phyloP scores from a whole-genome alignment of 1,140 invertebrate species.

The Chymomyza costata region DNA sequence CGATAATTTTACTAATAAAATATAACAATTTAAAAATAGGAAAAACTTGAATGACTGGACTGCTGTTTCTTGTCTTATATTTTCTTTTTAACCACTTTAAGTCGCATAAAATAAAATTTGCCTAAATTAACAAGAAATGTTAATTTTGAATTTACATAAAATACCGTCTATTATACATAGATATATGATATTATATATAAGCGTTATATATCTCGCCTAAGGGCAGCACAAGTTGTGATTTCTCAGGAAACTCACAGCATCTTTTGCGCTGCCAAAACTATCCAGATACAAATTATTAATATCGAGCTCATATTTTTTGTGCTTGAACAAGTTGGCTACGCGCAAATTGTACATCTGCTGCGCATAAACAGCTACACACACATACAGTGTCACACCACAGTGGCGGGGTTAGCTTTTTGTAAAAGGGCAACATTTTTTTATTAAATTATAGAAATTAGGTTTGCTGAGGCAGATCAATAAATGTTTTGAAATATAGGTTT shows the following conservation, averaged over 20 bases:
- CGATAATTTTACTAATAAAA: too few relatives aligned
- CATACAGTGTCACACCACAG: slow-evolving; percentile 17
- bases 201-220: slow-evolving; percentile 33
- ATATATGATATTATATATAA: slow-evolving; percentile 20
- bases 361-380: slow-evolving; percentile 48
- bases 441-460: too few relatives aligned
- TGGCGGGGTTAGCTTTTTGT: too few relatives aligned
- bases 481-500: too few relatives aligned
- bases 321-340: slow-evolving; percentile 52
- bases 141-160: slow-evolving; percentile 65
- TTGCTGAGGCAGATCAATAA: too few relatives aligned
- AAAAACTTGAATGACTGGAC: too few relatives aligned
- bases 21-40: too few relatives aligned
- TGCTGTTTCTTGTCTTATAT: neutral
- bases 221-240: slow-evolving; percentile 4
- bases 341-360: slow-evolving; percentile 61
- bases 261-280: slow-evolving; percentile 45
- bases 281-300: slow-evolving; percentile 75
- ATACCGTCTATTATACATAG: slow-evolving; percentile 38
- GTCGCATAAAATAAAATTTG: slow-evolving; percentile 51
- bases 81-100: too few relatives aligned
- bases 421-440: too few relatives aligned
- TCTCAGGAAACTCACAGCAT: slow-evolving; percentile 50
- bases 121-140: slow-evolving; percentile 72
- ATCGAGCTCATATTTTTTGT: slow-evolving; percentile 73